Evolutionary conservation across 2,888 invertebrate genomes (phyloP).

Genomic region (Amblyjoppa fuscipennis): DNA sequence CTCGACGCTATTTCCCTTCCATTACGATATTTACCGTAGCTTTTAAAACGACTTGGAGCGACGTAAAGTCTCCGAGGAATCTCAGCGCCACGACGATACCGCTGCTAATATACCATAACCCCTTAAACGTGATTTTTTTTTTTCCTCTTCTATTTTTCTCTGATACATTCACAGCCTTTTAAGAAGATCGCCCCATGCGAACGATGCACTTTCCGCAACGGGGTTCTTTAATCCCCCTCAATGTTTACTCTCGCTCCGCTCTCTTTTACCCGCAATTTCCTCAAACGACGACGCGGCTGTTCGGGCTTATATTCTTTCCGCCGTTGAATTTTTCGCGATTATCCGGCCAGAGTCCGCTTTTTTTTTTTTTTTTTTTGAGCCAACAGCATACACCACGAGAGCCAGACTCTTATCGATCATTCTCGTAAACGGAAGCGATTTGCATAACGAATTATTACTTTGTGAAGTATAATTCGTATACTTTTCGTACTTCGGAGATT

Average conservation of each 20-base stretch:
- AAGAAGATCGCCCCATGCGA: slow-evolving; percentile 59
- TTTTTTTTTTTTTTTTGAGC: background rate
- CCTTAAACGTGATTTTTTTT: slow-evolving; percentile 15
- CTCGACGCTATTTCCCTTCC: slow-evolving; percentile 79
- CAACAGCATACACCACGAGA: slow-evolving; percentile 24
- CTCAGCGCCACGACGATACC: slow-evolving; percentile 9
- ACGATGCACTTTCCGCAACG: slow-evolving; percentile 49
- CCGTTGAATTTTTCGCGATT: background rate
- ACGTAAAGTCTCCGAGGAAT: slow-evolving; percentile 47
- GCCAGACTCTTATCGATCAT: slow-evolving; percentile 37
- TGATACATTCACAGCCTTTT: slow-evolving; percentile 55
- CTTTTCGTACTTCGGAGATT: background rate
- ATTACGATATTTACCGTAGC: slow-evolving; percentile 82
- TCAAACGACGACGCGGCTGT: background rate
- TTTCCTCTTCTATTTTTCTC: slow-evolving; percentile 38
- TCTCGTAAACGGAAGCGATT: slow-evolving; percentile 17
- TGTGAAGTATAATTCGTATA: background rate
- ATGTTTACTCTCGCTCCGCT: slow-evolving; percentile 54
- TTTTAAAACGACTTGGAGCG: slow-evolving; percentile 69
- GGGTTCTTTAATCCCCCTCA: slow-evolving; percentile 55
- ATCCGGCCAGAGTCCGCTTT: background rate
- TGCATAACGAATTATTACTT: slow-evolving; percentile 35
- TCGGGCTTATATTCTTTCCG: slow-evolving; percentile 13
- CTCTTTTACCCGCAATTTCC: slow-evolving; percentile 63
- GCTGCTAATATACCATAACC: background rate